Conservation (phyloP, 2,797 vertebrate species). For the Chelon labrosus region DNA sequence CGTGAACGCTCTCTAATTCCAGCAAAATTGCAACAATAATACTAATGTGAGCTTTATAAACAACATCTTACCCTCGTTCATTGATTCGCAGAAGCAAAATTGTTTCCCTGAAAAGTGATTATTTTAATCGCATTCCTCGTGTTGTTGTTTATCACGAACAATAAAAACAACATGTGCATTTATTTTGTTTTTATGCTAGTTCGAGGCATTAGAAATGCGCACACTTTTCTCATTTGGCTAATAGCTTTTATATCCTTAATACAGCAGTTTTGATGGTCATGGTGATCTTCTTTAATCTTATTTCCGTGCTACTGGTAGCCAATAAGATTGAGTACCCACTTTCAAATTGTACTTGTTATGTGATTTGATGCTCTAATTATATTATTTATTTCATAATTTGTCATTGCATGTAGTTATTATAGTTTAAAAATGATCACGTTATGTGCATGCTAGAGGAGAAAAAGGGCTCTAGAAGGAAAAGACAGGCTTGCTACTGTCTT, state of each 20-base stretch:
- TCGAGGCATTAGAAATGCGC: not conserved
- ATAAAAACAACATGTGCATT: not conserved
- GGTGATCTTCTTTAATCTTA: constrained; percentile 12
- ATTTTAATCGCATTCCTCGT: constrained; percentile 24
- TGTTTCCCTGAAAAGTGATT: constrained; percentile 19
- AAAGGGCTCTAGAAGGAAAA: constrained; percentile 37
- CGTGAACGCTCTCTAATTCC: not conserved
- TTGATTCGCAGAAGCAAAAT: constrained; percentile 34
- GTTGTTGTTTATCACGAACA: not conserved
- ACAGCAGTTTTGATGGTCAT: not conserved
- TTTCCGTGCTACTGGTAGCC: not conserved
- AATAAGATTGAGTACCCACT: not conserved
- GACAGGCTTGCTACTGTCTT: constrained; percentile 36
- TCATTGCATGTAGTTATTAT: not conserved
- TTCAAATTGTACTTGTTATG: not conserved
- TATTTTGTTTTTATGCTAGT: constrained; percentile 6
- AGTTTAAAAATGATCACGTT: constrained; percentile 9
- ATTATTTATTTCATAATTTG: not conserved
- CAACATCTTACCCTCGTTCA: not conserved
- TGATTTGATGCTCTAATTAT: constrained; percentile 3
- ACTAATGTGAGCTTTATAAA: constrained; percentile 8
- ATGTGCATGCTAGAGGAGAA: constrained; percentile 26
- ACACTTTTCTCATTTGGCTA: not conserved
- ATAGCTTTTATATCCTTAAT: not conserved
- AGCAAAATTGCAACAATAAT: constrained; percentile 19